These are phyloP conservation scores for Coelinius sp. DNA, from an alignment of 2,888 invertebrate species.

Conservation along the genomic window DNA sequence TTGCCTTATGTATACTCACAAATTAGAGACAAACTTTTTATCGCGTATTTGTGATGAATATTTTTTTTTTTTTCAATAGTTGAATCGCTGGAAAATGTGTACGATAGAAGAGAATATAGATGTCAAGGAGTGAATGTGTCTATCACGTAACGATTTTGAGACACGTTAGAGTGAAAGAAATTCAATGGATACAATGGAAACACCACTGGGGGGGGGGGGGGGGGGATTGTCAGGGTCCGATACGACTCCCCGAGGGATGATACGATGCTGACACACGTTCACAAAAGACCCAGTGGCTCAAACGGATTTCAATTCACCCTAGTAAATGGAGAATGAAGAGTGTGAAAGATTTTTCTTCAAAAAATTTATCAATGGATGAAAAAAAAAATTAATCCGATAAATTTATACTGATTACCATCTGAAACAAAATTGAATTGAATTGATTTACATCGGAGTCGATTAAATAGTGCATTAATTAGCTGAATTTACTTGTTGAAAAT, in stretches of 20 bases:
- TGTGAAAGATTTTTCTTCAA: not conserved
- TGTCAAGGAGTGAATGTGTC: slow-evolving; percentile 23
- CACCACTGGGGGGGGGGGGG: slow-evolving; percentile 29
- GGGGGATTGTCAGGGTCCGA: slow-evolving; percentile 29
- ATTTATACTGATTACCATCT: slow-evolving; percentile 13
- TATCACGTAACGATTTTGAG: slow-evolving; percentile 40
- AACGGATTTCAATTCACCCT: slow-evolving; percentile 25
- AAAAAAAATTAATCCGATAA: not conserved
- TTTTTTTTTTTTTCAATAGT: not conserved
- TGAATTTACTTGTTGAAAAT: slow-evolving; percentile 11
- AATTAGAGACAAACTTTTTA: not conserved
- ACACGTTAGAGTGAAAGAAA: slow-evolving; percentile 44
- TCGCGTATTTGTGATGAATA: not conserved
- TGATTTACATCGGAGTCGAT: not conserved
- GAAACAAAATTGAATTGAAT: not conserved
- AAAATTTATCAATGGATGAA: not conserved
- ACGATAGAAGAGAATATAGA: slow-evolving; percentile 1
- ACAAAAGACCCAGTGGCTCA: slow-evolving; percentile 36
- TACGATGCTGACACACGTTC: slow-evolving; percentile 33
- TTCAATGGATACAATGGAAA: slow-evolving; percentile 48
- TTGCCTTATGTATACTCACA: not conserved
- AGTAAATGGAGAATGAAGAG: not conserved
- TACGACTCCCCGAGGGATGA: slow-evolving; percentile 29
- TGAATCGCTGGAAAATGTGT: slow-evolving; percentile 10
- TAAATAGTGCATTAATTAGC: not conserved